These are phyloP conservation scores for Myiozetetes cayanensis DNA, from an alignment of 2,113 vertebrate species.

Conservation along the genomic window DNA sequence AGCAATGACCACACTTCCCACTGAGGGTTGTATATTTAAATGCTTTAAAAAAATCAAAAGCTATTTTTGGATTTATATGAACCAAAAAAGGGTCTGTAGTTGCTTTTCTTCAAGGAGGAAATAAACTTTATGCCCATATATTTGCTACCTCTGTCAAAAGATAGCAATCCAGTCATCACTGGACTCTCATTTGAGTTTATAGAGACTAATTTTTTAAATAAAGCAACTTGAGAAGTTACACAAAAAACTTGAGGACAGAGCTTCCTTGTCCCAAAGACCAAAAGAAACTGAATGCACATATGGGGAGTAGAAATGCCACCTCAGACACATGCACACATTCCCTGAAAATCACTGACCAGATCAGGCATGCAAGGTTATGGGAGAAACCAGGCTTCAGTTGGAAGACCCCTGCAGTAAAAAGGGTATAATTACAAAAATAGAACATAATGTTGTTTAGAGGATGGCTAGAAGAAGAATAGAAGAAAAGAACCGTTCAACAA, in stretches of 20 bases:
- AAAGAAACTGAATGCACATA: not conserved
- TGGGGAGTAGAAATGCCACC: not conserved
- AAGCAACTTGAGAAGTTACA: not conserved
- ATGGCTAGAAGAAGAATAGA: constrained; percentile 21
- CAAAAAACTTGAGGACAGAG: not conserved
- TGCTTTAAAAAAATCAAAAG: constrained; percentile 41
- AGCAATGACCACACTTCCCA: constrained; percentile 51
- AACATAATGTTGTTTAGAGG: not conserved
- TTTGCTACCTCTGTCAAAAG: not conserved
- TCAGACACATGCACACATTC: not conserved
- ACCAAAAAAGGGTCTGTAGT: not conserved
- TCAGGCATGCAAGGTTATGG: not conserved
- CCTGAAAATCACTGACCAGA: not conserved
- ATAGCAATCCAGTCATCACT: not conserved
- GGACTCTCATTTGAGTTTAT: not conserved
- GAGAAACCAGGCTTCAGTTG: not conserved
- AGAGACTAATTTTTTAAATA: not conserved
- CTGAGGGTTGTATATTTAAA: not conserved
- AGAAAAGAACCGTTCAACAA: constrained; percentile 3
- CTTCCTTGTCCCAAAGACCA: not conserved
- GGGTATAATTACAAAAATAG: not conserved
- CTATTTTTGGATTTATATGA: constrained; percentile 35
- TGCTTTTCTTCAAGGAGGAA: not conserved
- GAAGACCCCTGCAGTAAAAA: not conserved
- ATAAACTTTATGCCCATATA: not conserved